A percentile compares a stretch with the other conserved stretches of the same genome.
Evolutionary conservation across 2,888 invertebrate genomes (phyloP).

Genomic region (Metalampra italica): DNA sequence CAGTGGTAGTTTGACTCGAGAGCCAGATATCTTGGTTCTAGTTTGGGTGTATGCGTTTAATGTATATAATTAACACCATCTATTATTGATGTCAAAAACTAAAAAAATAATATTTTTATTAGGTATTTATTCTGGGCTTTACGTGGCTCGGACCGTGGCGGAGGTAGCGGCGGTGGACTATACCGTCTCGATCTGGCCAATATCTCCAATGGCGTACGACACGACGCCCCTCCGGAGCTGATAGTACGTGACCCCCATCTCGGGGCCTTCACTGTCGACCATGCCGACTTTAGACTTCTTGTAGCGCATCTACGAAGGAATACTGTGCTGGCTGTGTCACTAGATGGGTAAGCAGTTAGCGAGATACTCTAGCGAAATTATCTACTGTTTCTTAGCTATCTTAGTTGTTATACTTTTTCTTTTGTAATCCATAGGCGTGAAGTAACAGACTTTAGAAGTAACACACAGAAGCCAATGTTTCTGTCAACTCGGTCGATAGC

Average conservation of each 20-base stretch:
- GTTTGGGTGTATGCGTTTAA: no score
- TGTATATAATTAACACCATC: no score
- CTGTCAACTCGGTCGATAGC: conserved; percentile 86
- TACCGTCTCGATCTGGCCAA: conserved; percentile 88
- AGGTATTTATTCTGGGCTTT: conserved; percentile 90
- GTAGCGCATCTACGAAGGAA: conserved; percentile 86
- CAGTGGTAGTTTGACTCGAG: no score
- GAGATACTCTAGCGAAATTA: not conserved
- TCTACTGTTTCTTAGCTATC: not conserved
- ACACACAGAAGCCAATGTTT: conserved; percentile 87
- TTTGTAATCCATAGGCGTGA: conserved; percentile 74
- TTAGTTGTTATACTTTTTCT: not conserved
- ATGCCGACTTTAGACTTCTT: conserved; percentile 87
- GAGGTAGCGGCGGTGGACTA: conserved; percentile 66
- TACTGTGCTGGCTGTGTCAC: conserved; percentile 87
- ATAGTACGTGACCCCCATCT: conserved; percentile 83
- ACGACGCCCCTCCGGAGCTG: conserved; percentile 81
- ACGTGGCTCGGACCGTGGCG: conserved; percentile 71
- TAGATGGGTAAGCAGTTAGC: conserved; percentile 83
- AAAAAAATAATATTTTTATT: not conserved
- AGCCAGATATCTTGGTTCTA: no score
- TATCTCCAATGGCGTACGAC: conserved; percentile 85
- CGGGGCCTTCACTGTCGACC: conserved; percentile 91
- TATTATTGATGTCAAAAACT: no score
- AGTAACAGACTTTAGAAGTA: conserved; percentile 83